Evolutionary conservation across 2,113 vertebrate genomes (phyloP).

Genomic region (Cinclus mexicanus): DNA sequence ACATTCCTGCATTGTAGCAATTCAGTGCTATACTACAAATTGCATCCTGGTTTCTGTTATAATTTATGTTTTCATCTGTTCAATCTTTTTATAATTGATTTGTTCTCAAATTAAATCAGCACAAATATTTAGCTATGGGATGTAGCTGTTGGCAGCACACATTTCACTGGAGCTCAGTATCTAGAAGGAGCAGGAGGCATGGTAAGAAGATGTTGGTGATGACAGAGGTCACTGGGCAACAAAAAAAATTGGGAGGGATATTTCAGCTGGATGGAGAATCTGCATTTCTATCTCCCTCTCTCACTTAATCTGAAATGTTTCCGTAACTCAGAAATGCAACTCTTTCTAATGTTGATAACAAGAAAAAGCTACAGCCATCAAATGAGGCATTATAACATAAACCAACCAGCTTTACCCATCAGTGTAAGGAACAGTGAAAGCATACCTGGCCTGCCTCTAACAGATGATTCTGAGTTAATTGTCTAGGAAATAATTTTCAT

Average conservation of each 20-base stretch:
- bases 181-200: background rate
- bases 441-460: background rate
- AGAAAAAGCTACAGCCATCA: background rate
- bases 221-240: background rate
- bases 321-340: background rate
- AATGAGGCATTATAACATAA: background rate
- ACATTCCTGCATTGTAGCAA: background rate
- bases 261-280: background rate
- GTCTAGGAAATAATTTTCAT: background rate
- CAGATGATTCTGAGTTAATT: background rate
- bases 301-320: background rate
- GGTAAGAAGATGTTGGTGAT: background rate
- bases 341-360: background rate
- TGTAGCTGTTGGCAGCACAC: background rate
- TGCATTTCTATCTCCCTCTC: background rate
- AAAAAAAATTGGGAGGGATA: background rate
- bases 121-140: background rate
- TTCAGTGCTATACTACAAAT: background rate
- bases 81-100: background rate
- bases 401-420: background rate
- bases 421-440: background rate
- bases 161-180: background rate
- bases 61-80: constrained; percentile 22
- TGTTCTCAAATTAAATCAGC: background rate
- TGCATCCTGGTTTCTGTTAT: background rate